Percentiles rank a stretch among this genome's conserved stretches.
Conservation (phyloP, 2,888 invertebrate species). For the Caradrina kadenii region DNA sequence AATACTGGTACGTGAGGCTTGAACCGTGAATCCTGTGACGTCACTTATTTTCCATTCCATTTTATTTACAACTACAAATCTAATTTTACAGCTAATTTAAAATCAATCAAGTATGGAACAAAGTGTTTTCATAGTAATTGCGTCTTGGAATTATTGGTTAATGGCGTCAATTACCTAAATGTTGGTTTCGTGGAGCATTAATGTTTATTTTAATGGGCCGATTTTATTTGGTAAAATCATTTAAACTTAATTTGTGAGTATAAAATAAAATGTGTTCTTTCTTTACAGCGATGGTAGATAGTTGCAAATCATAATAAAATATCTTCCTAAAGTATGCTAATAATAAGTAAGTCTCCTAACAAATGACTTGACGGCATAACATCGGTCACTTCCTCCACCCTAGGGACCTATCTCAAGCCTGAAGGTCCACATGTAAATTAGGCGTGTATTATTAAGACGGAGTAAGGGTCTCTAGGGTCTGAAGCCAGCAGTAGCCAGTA, state of each 20-base stretch:
- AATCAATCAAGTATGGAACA: too few species aligned
- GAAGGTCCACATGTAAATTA: slow-evolving; percentile 39
- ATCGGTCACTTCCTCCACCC: slow-evolving; percentile 34
- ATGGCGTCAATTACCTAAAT: too few species aligned
- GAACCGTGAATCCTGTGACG: too few species aligned
- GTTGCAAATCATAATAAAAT: too few species aligned
- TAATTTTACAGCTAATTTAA: too few species aligned
- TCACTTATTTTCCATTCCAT: too few species aligned
- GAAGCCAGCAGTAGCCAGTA: too few species aligned
- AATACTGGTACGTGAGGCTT: too few species aligned
- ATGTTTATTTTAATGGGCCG: neutral
- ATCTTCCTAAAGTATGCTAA: neutral
- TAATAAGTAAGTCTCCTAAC: slow-evolving; percentile 7
- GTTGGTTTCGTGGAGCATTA: too few species aligned
- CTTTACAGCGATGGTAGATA: neutral
- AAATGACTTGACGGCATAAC: slow-evolving; percentile 16
- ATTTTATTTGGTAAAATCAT: neutral
- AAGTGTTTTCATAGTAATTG: too few species aligned
- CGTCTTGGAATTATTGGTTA: too few species aligned
- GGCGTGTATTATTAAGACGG: slow-evolving; percentile 38
- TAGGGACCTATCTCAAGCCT: slow-evolving; percentile 15
- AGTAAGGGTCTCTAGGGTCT: slow-evolving; percentile 8
- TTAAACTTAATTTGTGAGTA: neutral
- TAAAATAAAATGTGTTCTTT: neutral
- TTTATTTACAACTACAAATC: too few species aligned